Evolutionary conservation across 2,113 vertebrate genomes (phyloP).

Genomic region (Mustela lutreola): DNA sequence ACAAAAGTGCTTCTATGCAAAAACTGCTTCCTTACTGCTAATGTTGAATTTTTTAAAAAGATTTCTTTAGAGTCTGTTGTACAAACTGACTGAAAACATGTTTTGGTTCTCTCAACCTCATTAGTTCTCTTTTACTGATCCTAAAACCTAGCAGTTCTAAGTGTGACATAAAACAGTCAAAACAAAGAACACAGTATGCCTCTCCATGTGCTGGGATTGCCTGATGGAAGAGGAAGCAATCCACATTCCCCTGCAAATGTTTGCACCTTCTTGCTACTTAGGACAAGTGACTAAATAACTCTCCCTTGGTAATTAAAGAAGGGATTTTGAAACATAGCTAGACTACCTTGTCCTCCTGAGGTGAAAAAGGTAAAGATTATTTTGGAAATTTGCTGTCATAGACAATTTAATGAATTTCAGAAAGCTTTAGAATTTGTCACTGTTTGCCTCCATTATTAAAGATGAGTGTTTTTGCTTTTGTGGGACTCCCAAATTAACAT

Average conservation of each 20-base stretch:
- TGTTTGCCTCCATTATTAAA: background rate
- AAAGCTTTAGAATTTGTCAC: constrained; percentile 34
- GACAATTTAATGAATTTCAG: background rate
- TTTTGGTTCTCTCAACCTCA: background rate
- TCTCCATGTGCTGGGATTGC: accelerated
- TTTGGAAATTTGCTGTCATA: background rate
- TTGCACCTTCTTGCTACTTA: background rate
- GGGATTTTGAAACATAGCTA: background rate
- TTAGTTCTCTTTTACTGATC: constrained; percentile 25
- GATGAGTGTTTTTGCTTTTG: background rate
- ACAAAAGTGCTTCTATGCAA: background rate
- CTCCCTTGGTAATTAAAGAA: constrained; percentile 15
- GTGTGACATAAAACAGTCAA: background rate
- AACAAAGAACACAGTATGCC: accelerated
- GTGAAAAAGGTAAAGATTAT: background rate
- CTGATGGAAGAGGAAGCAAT: background rate
- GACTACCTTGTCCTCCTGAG: background rate
- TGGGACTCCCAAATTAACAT: constrained; percentile 40
- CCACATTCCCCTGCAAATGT: background rate
- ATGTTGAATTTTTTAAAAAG: background rate
- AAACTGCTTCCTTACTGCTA: background rate
- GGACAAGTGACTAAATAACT: background rate
- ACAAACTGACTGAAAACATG: background rate
- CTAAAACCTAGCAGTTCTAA: background rate
- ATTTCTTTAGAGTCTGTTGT: constrained; percentile 12